Evolutionary conservation across 2,113 vertebrate genomes (phyloP).

Genomic region (Neomonachus schauinslandi): DNA sequence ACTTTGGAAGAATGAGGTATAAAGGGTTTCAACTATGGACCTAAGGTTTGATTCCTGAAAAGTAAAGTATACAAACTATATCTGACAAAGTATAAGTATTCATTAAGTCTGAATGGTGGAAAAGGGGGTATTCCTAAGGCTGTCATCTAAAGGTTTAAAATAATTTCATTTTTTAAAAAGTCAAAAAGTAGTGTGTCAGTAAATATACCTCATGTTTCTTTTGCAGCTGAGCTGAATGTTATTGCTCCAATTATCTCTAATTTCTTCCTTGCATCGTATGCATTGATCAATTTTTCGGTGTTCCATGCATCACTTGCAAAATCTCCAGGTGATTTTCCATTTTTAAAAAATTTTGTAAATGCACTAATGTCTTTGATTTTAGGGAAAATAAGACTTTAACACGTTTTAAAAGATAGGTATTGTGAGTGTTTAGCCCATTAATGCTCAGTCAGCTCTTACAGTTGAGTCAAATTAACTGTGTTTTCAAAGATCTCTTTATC

Average conservation of each 20-base stretch:
- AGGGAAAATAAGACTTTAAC: neutral
- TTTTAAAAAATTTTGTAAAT: conserved; percentile 36
- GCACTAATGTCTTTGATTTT: neutral
- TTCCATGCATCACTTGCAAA: conserved; percentile 99
- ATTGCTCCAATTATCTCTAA: conserved; percentile 99
- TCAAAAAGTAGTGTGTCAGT: neutral
- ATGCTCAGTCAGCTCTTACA: neutral
- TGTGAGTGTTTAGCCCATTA: neutral
- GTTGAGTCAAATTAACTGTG: neutral
- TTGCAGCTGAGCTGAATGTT: conserved; percentile 94
- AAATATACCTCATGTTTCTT: conserved; percentile 62
- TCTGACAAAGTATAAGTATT: neutral
- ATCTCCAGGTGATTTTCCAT: conserved; percentile 93
- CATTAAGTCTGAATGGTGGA: neutral
- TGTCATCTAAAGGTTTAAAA: conserved; percentile 14
- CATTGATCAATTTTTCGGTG: conserved; percentile 99
- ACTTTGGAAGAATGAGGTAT: neutral
- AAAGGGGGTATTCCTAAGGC: neutral
- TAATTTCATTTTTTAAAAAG: conserved; percentile 27
- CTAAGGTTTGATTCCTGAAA: conserved; percentile 30
- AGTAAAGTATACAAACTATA: neutral
- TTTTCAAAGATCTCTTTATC: conserved; percentile 38
- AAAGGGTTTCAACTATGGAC: neutral
- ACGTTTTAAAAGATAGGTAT: neutral
- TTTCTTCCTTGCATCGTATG: conserved; percentile 99